Base-by-base conservation (phyloP, 2,888 invertebrate species). In the Sturmia bella region DNA sequence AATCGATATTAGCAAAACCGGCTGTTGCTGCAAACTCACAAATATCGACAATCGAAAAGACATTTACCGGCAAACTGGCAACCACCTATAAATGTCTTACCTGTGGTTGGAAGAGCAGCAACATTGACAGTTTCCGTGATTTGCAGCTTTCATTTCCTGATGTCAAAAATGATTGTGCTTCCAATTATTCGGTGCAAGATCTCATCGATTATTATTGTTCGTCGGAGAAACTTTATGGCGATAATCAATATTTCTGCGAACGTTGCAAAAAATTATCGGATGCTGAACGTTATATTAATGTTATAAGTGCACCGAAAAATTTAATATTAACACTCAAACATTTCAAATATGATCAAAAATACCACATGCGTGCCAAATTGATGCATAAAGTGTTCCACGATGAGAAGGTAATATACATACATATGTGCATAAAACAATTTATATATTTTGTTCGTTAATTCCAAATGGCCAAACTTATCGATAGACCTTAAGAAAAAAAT, bases 201-300 rank as follows among this genome's bases (percentile, higher is more conserved):
- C 92, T 97, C 0, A 92, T 97, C 15, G 94, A 95, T 84, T 95
- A 93, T 87, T 97, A 95, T 88, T 93, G 96, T 84, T 93, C 94
- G 19, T 94, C 95, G 1, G 97, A 97, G 88, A 93, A 93, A 70
- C 90, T 97, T 39, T 93, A 94, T 1, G 97, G 95, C 0, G 96
- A 96, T 68, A 97, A 97, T 88, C 93, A 94, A 90, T 97, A 97
- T 89, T 93, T 93, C 84, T 97, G 97, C 91, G 94, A 94, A 80
- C 93, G 93, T 64, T 97, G 97, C 88, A 93, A 93, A 64, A 92
- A 92, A 13, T 91, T 96, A 13, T 94, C 95, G 48, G 96, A 97
- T 87, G 97, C 96, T 0, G 95, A 95, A 88, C 92, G 95, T 27
- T 92, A 92, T 45, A 94, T 95, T 11, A 92, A 92, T 82, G 93